Percentiles rank a stretch among this genome's conserved stretches.
Conservation (phyloP, 2,113 vertebrate genomes). For the Naja naja region DNA sequence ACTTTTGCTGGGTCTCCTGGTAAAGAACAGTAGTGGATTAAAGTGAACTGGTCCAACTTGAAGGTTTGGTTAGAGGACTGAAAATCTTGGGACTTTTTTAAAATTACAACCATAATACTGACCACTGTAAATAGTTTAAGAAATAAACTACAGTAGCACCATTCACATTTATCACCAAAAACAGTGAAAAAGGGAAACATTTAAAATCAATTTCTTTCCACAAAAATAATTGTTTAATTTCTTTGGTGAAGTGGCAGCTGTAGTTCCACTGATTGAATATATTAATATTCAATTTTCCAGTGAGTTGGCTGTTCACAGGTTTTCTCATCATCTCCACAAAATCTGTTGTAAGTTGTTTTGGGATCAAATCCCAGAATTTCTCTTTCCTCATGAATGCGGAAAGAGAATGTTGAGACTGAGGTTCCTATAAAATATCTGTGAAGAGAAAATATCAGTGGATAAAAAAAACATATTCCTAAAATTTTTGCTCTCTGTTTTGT, state of each 20-base stretch:
- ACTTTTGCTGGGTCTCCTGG: not conserved
- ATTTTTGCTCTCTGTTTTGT: not conserved
- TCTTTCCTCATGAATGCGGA: conserved; percentile 93
- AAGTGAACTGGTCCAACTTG: not conserved
- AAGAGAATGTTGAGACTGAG: conserved; percentile 97
- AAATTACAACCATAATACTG: not conserved
- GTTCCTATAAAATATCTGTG: conserved; percentile 91
- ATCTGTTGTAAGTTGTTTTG: conserved; percentile 91
- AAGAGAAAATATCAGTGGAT: not conserved
- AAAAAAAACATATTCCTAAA: not conserved
- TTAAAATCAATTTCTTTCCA: not conserved
- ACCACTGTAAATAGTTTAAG: not conserved
- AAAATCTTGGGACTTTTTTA: not conserved
- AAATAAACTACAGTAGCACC: not conserved
- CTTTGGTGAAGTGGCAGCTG: not conserved
- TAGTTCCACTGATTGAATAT: conserved; percentile 3
- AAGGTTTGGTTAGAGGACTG: not conserved
- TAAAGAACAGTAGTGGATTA: not conserved
- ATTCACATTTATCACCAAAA: not conserved
- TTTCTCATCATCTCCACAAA: conserved; percentile 90
- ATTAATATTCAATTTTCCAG: conserved; percentile 92
- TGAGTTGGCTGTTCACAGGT: conserved; percentile 94
- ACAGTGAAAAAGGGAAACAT: not conserved
- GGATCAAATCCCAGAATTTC: conserved; percentile 94
- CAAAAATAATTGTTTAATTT: not conserved